Evolutionary conservation across 2,797 vertebrate species (phyloP).

Genomic region (Myotis pilosus): DNA sequence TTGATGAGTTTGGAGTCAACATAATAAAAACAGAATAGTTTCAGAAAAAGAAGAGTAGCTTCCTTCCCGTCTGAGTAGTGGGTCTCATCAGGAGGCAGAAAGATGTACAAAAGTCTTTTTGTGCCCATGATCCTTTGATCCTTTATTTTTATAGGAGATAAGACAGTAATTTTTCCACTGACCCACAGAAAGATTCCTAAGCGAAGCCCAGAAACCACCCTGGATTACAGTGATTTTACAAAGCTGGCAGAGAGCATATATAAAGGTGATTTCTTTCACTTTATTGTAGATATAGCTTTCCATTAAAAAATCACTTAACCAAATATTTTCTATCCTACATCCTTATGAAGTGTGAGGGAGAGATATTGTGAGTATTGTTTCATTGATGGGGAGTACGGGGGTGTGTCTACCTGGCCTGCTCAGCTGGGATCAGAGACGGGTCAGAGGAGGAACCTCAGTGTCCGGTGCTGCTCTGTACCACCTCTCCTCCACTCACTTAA

Average conservation of each 20-base stretch:
- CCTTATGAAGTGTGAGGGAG: not conserved
- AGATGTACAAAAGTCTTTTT: conserved; percentile 55
- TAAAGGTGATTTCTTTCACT: conserved; percentile 39
- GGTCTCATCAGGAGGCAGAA: conserved; percentile 31
- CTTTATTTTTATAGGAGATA: conserved; percentile 68
- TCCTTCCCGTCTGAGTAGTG: not conserved
- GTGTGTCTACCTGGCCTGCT: not conserved
- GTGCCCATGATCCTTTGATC: conserved; percentile 65
- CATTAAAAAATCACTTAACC: not conserved
- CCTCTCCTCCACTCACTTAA: not conserved
- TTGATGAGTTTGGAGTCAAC: conserved; percentile 25
- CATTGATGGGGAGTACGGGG: not conserved
- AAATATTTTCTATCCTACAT: not conserved
- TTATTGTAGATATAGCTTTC: conserved; percentile 49
- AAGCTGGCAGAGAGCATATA: conserved; percentile 42
- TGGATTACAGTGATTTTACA: conserved; percentile 69
- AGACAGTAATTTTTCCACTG: conserved; percentile 53
- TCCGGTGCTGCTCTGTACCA: not conserved
- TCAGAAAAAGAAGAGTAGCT: conserved; percentile 32
- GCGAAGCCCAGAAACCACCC: conserved; percentile 30
- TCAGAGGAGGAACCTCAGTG: too few relatives aligned
- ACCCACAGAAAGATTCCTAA: conserved; percentile 58
- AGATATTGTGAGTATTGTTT: not conserved
- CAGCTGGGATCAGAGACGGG: not conserved
- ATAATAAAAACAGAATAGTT: not conserved